phyloP scores from a whole-genome alignment of 2,113 vertebrate genomes.

The Hydrochoerus hydrochaeris region DNA sequence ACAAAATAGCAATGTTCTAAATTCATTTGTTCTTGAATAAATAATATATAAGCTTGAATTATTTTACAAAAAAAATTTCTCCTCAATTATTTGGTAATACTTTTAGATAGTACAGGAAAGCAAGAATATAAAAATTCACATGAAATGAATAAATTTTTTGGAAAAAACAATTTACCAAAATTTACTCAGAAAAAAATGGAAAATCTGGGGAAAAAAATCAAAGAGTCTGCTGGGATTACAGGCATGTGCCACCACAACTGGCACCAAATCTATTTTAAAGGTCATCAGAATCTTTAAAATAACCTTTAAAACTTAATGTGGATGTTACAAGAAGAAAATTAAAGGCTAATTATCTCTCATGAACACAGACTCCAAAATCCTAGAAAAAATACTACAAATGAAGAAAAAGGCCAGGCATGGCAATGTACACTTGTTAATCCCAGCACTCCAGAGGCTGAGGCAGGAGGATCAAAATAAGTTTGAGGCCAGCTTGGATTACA shows the following conservation, averaged over 20 bases:
- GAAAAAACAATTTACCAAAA: slow-evolving; percentile 35
- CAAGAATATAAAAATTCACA: neutral
- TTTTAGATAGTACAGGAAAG: slow-evolving; percentile 14
- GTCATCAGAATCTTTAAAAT: neutral
- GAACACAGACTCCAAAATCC: slow-evolving; percentile 31
- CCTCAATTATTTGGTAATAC: neutral
- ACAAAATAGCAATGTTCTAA: slow-evolving; percentile 19
- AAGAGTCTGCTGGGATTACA: neutral
- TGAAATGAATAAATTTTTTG: neutral
- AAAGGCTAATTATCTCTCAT: neutral
- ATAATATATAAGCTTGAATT: slow-evolving; percentile 28
- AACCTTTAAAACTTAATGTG: slow-evolving; percentile 30
- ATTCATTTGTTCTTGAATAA: slow-evolving; percentile 24
- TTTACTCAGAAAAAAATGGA: neutral
- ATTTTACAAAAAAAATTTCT: slow-evolving; percentile 8
- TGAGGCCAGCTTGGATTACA: neutral
- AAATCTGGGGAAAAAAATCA: slow-evolving; percentile 41
- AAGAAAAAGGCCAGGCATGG: neutral
- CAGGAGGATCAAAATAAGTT: neutral
- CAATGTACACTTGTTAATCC: neutral
- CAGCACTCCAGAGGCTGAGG: neutral
- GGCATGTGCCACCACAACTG: neutral
- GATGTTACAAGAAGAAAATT: slow-evolving; percentile 37
- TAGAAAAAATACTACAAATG: neutral
- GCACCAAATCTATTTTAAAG: slow-evolving; percentile 14